Base-by-base conservation (phyloP, 2,113 vertebrate species). In the Xenopus laevis region DNA sequence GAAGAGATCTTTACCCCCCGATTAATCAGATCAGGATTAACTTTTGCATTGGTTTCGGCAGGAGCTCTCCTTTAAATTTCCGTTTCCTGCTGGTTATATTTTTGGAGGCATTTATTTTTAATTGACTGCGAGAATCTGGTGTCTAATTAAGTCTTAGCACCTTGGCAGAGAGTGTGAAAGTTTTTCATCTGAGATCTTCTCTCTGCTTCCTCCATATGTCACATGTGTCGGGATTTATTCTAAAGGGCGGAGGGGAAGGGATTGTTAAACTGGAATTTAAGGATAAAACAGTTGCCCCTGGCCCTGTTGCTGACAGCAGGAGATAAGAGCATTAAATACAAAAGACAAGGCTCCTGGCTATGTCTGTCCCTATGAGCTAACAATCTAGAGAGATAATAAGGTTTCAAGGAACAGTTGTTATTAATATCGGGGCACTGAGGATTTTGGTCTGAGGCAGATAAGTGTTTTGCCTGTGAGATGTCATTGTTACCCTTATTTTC, bases 361-460 rank as follows among this genome's bases (percentile, higher is more conserved):
- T 68, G 12, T 16, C 67, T 53, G 57, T n/a, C 65, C 72, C 27
- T 44, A 60, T 44, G 72, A 75, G 65, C 72, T 75, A 33, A 60
- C 72, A 68, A 23, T 68, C 72, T 44, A 75, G 53, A 5, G 53
- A 59, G 72, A 74, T 74, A 74, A 68, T 21, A 45, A 44, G 64
- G 46, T 67, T 47, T 13, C 9, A 12, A 74, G 20, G 59, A 64
- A 67, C 72, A 74, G 72, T 44, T 74, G 23, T 27, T 27, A 27
- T 27, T 27, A 27, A 27, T 27, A 27, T 27, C 23, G 23, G 23
- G 23, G 23, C 23, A 27, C 23, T 27, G 58, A 18, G 53, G 13
- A 44, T 21, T 55, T 74, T 60, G 66, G 72, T 47, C 23, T 60
- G 65, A 46, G 40, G 18, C 33, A 18, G 64, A 74, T 74, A 74